Evolutionary conservation across 92 coral and sea anemone genomes (phyloP), one percentile per base, ranked within the genome.

Genomic region (Palythoa heliodiscus): DNA sequence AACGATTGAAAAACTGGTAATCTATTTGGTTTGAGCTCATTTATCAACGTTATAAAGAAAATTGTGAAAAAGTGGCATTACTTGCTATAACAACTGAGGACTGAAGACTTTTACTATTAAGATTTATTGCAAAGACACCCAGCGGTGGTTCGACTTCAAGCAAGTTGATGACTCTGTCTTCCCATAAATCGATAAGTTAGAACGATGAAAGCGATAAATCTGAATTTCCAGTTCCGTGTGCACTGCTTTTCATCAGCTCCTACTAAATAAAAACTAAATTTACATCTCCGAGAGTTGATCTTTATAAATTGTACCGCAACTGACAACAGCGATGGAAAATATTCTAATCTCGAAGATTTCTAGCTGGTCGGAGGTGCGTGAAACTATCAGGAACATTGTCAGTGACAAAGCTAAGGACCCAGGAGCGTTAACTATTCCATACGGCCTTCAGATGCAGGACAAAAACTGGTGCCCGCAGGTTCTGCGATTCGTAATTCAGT

Each of bases 361-460:
- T 69, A 88, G 90, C 52, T 94, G 98, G 98, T 40, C 72, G 17
- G 95, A 92, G 1, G 92, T 72, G 1, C 58, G 76, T 66, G 83
- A 87, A 20, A 91, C 86, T 43, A 86, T 94, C n/a, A 35, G 47
- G 24, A 75, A 84, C 14, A 86, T 89, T 12, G 52, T 92, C 19
- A 85, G 86, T 20, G 74, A 83, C 47, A 79, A 72, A 24, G 83
- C 73, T 11, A 93, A 94, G 60, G 61, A 78, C 23, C 71, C 82
- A 3, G 77, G 86, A 29, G 88, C 82, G 8, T 76, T 90, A 7
- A 73, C 91, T 64, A 78, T 90, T 79, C 88, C 98, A 13, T 94
- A 94, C 39, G 98, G 98, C 3, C 87, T 94, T 60, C 98, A 94
- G 83, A 85, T 94, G 39, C 92, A 90, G 68, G 88, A 90, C 19